These are phyloP conservation scores for Diorhabda elongata DNA, from an alignment of 1,140 invertebrate genomes.

Conservation along the genomic window DNA sequence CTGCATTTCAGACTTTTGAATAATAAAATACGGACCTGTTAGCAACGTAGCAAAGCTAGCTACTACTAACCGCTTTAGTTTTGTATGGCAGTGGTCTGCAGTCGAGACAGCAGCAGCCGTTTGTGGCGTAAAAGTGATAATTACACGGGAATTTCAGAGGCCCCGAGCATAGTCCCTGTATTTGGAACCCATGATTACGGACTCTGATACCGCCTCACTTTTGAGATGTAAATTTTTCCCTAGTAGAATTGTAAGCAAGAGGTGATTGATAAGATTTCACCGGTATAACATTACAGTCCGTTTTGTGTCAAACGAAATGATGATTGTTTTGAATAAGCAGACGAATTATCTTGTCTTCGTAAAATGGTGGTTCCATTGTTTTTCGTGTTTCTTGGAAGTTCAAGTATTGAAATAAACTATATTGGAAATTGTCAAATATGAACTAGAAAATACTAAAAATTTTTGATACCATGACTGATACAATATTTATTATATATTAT, in stretches of 20 bases:
- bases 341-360: too few relatives aligned
- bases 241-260: neutral
- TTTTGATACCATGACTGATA: too few relatives aligned
- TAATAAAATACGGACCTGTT: too few relatives aligned
- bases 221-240: neutral
- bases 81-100: neutral
- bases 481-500: too few relatives aligned
- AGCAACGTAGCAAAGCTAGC: neutral
- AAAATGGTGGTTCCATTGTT: too few relatives aligned
- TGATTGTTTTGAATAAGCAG: too few relatives aligned
- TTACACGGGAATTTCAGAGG: neutral
- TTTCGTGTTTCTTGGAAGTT: too few relatives aligned
- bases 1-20: too few relatives aligned
- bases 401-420: too few relatives aligned
- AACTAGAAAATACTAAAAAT: too few relatives aligned
- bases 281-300: neutral
- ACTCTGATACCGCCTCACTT: neutral
- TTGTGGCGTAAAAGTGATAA: neutral
- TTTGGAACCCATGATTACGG: neutral
- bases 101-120: constrained; percentile 1
- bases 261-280: neutral
- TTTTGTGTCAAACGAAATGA: too few relatives aligned
- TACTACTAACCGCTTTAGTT: neutral
- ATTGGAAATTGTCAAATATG: too few relatives aligned
- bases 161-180: neutral